Evolutionary conservation across 2,888 invertebrate genomes (phyloP), one percentile per base, ranked within the genome.

Genomic region (Andrena fulva): DNA sequence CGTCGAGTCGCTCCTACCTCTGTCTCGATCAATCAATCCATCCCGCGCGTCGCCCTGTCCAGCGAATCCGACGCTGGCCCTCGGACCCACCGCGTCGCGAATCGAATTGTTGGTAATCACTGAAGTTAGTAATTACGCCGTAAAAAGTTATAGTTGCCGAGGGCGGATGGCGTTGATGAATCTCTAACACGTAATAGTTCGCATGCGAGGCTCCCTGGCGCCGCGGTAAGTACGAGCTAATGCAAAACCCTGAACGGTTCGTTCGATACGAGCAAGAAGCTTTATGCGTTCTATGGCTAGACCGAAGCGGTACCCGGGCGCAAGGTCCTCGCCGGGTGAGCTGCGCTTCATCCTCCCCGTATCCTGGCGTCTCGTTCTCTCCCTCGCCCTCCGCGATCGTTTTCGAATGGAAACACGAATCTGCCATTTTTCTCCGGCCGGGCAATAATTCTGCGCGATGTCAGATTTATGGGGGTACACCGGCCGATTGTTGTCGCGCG

Each of bases 281-380:
- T 84, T 84, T 80, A 84, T 80, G 69, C 60, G 33, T 64, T 84
- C 71, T 67, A 64, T 50, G 75, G 68, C 75, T 50, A 64, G 72
- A 52, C 29, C 35, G 60, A 68, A 42, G 1, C 42, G 42, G 16
- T 50, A 67, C 68, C 27, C 27, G 60, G 42, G 68, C 68, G 71
- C 20, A 8, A 20, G 16, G 8, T 29, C 33, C 75, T 52, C 68
- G 20, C 67, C 29, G 60, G 20, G 27, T 7, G 20, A 1, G 52
- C 42, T 68, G 66, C 62, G 48, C 54, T 60, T 79, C 59, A 31
- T 35, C 20, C 1, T 24, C 60, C 24, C 2, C 20, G 52, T 2
- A 35, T 16, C 2, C 59, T 16, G 10, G 10, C 60, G 50, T 72
- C 31, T 2, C 10, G 0, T 12, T 4, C 27, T 27, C 56, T 27